Conservation (phyloP, 2,113 vertebrate species). For the Martes martes region DNA sequence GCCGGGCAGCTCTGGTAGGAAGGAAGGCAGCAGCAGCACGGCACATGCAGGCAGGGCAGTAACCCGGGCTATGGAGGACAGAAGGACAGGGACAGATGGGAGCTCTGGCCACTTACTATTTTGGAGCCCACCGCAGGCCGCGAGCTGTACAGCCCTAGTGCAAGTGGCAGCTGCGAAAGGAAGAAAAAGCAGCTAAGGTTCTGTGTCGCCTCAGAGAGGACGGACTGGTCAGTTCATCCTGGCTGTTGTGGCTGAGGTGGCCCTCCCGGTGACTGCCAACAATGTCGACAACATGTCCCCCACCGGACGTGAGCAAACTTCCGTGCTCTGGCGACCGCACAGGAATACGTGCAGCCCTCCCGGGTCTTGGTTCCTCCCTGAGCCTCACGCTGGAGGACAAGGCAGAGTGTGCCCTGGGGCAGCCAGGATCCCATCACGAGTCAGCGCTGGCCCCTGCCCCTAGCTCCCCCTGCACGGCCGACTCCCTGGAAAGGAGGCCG, state of each 20-base stretch:
- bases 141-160: neutral
- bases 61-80: constrained; percentile 81
- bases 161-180: neutral
- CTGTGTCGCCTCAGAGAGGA: neutral
- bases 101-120: neutral
- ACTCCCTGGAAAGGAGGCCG: constrained; percentile 89
- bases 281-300: neutral
- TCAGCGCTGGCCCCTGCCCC: neutral
- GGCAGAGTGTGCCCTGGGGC: neutral
- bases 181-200: neutral
- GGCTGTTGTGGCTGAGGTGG: neutral
- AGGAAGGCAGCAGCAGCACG: constrained; percentile 87
- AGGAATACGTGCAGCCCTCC: neutral
- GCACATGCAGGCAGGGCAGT: constrained; percentile 86
- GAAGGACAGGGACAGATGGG: neutral
- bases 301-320: neutral
- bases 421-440: rapidly evolving
- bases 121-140: neutral
- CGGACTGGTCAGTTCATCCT: neutral
- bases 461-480: neutral
- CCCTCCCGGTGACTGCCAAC: neutral
- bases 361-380: neutral
- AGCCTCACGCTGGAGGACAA: neutral
- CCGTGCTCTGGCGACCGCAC: neutral
- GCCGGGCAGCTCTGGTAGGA: constrained; percentile 84